Base-by-base conservation (phyloP, 2,113 vertebrate species). In the Heloderma charlesbogerti region DNA sequence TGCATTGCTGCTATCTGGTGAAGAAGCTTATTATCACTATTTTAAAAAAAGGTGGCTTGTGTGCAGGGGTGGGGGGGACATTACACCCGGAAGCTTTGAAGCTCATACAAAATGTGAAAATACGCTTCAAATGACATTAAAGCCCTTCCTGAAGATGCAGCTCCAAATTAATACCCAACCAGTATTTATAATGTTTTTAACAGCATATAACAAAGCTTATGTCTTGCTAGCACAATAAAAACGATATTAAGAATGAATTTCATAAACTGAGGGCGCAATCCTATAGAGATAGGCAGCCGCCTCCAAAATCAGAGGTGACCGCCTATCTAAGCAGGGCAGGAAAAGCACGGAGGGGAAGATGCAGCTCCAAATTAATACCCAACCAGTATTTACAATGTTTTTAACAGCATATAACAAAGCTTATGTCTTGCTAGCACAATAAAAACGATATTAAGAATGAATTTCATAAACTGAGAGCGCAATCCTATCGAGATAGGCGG, bases 391-490 rank as follows among this genome's bases (percentile, higher is more conserved):
- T 91, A 67, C 29, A 31, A 29, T 93, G 18, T 48, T 22, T 88
- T 81, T 71, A 88, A 29, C 69, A 40, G 6, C 60, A 80, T 80
- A n/a, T 0, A 85, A 67, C 27, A 22, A 74, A 57, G 10, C 27
- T 71, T 75, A 43, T 1, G 84, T 4, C 54, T 92, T 90, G 60
- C 29, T 0, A 16, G 43, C 90, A 37, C 6, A 40, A 13, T 54
- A 88, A 87, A 13, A 84, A 88, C 7, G 81, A 80, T 86, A 54
- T 54, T 90, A 18, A 25, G 0, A 4, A 16, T 22, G 1, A 34
- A n/a, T 84, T 92, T 93, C 27, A 92, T 86, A 94, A 90, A 86
- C 78, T 37, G 75, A 3, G n/a, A n/a, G n/a, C n/a, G n/a, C n/a
- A n/a, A n/a, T n/a, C n/a, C n/a, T n/a, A n/a, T n/a, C n/a, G n/a